Conservation (phyloP, 2,113 vertebrate species). For the Hemiprocne comata region DNA sequence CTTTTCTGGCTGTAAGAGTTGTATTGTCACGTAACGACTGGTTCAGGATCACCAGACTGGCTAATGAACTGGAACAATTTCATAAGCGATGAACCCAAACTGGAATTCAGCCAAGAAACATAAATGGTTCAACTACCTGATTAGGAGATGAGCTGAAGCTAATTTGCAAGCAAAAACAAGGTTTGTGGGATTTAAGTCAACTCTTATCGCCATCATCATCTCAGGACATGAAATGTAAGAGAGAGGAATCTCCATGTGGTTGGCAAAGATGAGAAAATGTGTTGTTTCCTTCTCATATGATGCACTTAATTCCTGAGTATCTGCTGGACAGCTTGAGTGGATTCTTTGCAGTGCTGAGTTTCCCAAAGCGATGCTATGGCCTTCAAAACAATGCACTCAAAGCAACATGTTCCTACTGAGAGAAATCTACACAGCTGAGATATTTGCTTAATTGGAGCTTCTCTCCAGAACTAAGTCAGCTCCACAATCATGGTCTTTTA, state of each 20-base stretch:
- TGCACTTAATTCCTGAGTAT: constrained; percentile 29
- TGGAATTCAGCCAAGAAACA: constrained; percentile 33
- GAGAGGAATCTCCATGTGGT: background rate
- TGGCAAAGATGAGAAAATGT: constrained; percentile 25
- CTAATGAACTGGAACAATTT: constrained; percentile 37
- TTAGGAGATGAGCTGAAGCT: constrained; percentile 35
- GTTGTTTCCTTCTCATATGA: constrained; percentile 51
- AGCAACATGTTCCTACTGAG: background rate
- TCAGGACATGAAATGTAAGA: background rate
- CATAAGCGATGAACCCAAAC: background rate
- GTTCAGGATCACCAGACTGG: constrained; percentile 15
- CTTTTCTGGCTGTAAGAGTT: background rate
- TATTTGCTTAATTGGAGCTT: background rate
- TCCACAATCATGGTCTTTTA: background rate
- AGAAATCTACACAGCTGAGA: background rate
- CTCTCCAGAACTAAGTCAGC: background rate
- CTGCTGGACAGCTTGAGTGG: constrained; percentile 5
- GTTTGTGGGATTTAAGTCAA: constrained; percentile 28
- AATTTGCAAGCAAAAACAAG: constrained; percentile 26
- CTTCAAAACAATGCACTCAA: background rate
- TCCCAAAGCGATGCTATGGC: background rate
- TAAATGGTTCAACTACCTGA: constrained; percentile 43
- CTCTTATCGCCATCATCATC: background rate
- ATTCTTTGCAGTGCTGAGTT: constrained; percentile 20
- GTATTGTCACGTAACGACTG: background rate